Conservation (phyloP, 1,140 invertebrate genomes). For the Chionoecetes opilio region DNA sequence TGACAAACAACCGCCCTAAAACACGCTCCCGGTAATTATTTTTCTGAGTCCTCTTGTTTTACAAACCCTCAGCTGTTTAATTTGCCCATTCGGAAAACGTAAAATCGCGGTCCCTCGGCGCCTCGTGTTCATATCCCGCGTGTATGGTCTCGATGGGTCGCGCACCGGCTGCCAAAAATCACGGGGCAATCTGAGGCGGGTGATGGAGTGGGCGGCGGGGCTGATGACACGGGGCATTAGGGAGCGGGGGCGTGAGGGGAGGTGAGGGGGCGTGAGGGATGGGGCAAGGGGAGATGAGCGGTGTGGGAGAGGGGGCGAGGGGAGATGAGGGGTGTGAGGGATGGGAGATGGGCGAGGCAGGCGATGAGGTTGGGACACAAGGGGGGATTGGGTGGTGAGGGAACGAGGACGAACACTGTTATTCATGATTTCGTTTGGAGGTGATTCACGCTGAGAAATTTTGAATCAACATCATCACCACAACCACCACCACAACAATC, state of each 20-base stretch:
- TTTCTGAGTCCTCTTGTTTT: slow-evolving; percentile 18
- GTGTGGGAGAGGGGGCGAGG: too few relatives aligned
- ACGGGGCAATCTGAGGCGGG: neutral
- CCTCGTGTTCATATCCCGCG: neutral
- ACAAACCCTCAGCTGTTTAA: neutral
- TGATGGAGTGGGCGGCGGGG: neutral
- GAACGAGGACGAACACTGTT: neutral
- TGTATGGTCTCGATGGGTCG: neutral
- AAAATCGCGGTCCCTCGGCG: neutral
- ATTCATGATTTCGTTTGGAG: too few relatives aligned
- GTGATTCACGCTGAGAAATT: too few relatives aligned
- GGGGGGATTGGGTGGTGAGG: too few relatives aligned
- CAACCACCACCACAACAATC: too few relatives aligned
- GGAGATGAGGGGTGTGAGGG: too few relatives aligned
- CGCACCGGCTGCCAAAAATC: neutral
- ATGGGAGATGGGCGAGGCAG: too few relatives aligned
- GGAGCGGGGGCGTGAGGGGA: too few relatives aligned
- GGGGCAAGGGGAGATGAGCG: neutral
- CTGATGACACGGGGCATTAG: neutral
- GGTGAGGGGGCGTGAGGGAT: too few relatives aligned
- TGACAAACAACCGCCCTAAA: neutral
- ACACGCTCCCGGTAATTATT: neutral
- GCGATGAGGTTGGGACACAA: too few relatives aligned
- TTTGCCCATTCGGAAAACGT: neutral
- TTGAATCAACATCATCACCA: too few relatives aligned